Base-by-base conservation (phyloP, 2,797 vertebrate genomes). In the Pyrocephalus nanus region DNA sequence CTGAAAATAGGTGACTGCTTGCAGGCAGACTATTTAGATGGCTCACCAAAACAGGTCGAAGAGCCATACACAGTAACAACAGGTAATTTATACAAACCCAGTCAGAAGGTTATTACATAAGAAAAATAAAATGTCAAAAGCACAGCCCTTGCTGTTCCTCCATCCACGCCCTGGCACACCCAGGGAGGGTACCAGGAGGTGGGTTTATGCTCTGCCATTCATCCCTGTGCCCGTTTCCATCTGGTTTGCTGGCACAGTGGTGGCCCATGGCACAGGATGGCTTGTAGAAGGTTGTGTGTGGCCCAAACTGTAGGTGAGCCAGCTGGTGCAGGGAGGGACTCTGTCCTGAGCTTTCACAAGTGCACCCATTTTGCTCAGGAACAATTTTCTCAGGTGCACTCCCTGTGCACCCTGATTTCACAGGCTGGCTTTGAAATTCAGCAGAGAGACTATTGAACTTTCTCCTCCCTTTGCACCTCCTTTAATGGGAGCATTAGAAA, bases 261-360 rank as follows among this genome's bases (percentile, higher is more conserved):
- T 43, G 38, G 21, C 27, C 34, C 23, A 25, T 45, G 72, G 66
- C 27, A 38, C 22, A 15, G 0, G 8, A 9, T 14, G 45, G 45
- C 16, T 57, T 47, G 22, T 36, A 92, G 45, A 47, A 86, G 23
- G 55, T 4, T 53, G 15, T 1, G 2, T 55, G 75, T 48, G 36
- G n/a, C 30, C 34, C 27, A 84, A 20, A 1, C 0, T 21, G 30
- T 17, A 5, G 60, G 18, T 67, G 22, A 73, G 38, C 9, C 32
- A 20, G 8, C 17, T 34, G 25, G 8, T 6, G 32, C 26, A n/a
- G 23, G 26, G 21, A 65, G 23, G 25, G 15, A 29, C 45, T 60
- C 0, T 0, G 27, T 19, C 2, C 2, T 10, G 25, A 51, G 23
- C n/a, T 83, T 73, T 70, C 75, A n/a, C 36, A 62, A 57, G 15